phyloP scores from a whole-genome alignment of 2,888 invertebrate genomes.

The Epiblema foenella region DNA sequence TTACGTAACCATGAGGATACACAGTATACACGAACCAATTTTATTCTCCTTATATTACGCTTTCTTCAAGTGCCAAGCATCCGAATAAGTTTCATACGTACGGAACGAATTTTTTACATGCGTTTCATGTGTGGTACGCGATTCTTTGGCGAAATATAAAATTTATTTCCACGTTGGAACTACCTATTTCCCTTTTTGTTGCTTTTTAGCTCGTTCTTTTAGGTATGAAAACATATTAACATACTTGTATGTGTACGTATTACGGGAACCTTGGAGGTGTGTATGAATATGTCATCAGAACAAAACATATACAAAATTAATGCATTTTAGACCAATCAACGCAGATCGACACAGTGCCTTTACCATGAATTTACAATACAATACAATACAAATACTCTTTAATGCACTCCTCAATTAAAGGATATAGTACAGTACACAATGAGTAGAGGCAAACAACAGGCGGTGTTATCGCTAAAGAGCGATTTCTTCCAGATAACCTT shows the following conservation, averaged over 20 bases:
- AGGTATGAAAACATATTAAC: neutral
- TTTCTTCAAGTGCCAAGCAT: slow-evolving; percentile 24
- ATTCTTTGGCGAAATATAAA: slow-evolving; percentile 31
- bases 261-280: no score
- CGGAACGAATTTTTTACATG: slow-evolving; percentile 39
- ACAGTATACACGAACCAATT: slow-evolving; percentile 14
- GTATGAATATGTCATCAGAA: no score
- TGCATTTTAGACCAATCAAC: no score
- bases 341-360: no score
- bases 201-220: neutral
- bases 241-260: neutral
- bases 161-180: slow-evolving; percentile 22
- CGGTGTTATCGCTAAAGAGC: no score
- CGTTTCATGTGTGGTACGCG: slow-evolving; percentile 35
- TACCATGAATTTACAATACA: no score
- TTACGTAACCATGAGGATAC: slow-evolving; percentile 14
- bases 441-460: no score
- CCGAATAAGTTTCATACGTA: slow-evolving; percentile 34
- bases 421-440: no score
- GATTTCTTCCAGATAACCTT: no score
- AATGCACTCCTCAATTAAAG: no score
- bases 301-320: no score
- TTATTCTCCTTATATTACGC: slow-evolving; percentile 20
- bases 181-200: slow-evolving; percentile 12
- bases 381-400: no score